Conservation (phyloP, 2,113 vertebrate species). For the Gymnorhina tibicen region DNA sequence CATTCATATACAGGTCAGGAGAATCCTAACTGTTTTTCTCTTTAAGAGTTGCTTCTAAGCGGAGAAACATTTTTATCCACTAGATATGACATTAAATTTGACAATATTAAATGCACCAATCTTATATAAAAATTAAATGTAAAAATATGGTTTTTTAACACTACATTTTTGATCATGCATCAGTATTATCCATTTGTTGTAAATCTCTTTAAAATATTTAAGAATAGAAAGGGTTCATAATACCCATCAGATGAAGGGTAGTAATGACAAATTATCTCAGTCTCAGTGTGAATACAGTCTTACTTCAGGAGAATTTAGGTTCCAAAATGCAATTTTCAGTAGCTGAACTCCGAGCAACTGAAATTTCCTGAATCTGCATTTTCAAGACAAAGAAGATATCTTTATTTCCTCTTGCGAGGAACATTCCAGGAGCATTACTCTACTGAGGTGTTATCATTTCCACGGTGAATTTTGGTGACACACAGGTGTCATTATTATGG, state of each 20-base stretch:
- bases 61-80: neutral
- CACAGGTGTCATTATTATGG: neutral
- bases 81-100: neutral
- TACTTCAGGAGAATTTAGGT: neutral
- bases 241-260: neutral
- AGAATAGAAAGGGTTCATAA: too few relatives aligned
- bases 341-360: neutral
- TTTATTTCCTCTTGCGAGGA: neutral
- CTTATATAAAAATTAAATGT: neutral
- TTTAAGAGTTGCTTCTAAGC: neutral
- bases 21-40: neutral
- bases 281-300: neutral
- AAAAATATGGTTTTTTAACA: neutral
- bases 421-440: neutral
- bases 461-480: neutral
- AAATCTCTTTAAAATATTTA: conserved; percentile 9
- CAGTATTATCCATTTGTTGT: conserved; percentile 1
- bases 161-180: neutral
- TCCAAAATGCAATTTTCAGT: neutral
- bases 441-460: neutral
- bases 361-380: neutral
- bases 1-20: neutral
- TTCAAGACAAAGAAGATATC: neutral
- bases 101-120: neutral
- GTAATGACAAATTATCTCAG: neutral